Evolutionary conservation across 2,113 vertebrate species (phyloP).

Genomic region (Megaceryle torquata): DNA sequence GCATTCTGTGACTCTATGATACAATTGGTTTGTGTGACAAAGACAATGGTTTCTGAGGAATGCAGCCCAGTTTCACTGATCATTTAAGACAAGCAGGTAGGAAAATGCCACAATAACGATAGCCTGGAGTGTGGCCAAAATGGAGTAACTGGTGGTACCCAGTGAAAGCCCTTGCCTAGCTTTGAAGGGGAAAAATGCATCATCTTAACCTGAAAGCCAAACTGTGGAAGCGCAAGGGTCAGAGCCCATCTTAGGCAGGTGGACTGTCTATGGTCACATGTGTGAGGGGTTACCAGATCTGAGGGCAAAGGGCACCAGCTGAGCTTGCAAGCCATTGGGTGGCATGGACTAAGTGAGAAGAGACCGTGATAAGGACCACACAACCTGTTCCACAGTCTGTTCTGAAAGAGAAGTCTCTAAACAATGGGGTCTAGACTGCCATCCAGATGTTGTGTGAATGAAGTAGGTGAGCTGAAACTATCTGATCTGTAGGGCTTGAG

Average conservation of each 20-base stretch:
- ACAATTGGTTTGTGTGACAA: fast-evolving
- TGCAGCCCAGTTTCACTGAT: not conserved
- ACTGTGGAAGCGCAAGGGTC: not conserved
- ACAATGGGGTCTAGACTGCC: not conserved
- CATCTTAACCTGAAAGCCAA: not conserved
- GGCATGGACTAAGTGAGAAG: not conserved
- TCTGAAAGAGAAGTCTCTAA: not conserved
- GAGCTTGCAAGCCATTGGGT: too few species aligned
- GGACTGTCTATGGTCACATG: not conserved
- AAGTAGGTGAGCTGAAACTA: not conserved
- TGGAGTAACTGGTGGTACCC: not conserved
- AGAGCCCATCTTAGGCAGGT: not conserved
- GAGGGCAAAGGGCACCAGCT: not conserved
- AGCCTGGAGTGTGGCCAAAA: not conserved
- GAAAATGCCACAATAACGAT: not conserved
- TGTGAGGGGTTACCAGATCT: not conserved
- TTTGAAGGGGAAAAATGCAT: not conserved
- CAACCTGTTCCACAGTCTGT: not conserved
- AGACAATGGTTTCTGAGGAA: not conserved
- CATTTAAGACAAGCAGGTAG: not conserved
- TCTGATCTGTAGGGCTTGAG: not conserved
- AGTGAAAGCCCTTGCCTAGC: not conserved
- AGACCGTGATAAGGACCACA: not conserved
- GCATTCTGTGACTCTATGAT: not conserved
- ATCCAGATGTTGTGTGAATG: not conserved